Conservation (phyloP, 2,113 vertebrate species). For the Cololabis saira region DNA sequence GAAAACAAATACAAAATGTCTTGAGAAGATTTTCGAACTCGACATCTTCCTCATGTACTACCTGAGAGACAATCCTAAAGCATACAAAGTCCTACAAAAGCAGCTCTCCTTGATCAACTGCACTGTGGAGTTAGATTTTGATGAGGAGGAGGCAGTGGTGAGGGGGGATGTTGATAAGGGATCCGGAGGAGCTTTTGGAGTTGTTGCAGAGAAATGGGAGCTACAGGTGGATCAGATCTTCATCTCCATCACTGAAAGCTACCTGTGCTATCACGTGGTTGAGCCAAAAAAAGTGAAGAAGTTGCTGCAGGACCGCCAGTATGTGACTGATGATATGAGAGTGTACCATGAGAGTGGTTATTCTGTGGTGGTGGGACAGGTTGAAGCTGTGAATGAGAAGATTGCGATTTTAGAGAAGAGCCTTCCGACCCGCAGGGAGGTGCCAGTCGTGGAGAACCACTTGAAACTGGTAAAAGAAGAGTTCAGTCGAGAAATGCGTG, state of each 20-base stretch:
- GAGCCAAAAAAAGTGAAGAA: constrained; percentile 19
- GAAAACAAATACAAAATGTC: constrained; percentile 13
- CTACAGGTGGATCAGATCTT: constrained; percentile 46
- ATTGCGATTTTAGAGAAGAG: constrained; percentile 28
- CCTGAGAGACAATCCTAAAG: constrained; percentile 54
- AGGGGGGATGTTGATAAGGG: constrained; percentile 29
- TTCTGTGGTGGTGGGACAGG: constrained; percentile 65
- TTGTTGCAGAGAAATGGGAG: constrained; percentile 47
- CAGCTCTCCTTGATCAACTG: constrained; percentile 44
- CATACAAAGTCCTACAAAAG: constrained; percentile 31
- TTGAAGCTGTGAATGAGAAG: constrained; percentile 33
- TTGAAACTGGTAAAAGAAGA: constrained; percentile 62
- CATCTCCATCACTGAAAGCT: not conserved
- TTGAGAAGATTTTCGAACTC: constrained; percentile 42
- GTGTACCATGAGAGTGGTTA: constrained; percentile 44
- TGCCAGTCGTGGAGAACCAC: constrained; percentile 32
- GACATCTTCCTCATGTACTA: constrained; percentile 61
- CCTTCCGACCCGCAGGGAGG: constrained; percentile 13
- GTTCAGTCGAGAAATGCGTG: constrained; percentile 35
- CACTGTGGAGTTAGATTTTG: constrained; percentile 33
- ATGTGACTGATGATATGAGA: constrained; percentile 26
- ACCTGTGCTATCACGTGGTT: constrained; percentile 44
- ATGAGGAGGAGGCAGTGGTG: constrained; percentile 55
- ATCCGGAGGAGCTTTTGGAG: constrained; percentile 1
- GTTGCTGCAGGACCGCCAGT: constrained; percentile 25